Percentiles rank a stretch among this genome's conserved stretches.
phyloP scores from a whole-genome alignment of 2,888 invertebrate species.

The Pterobdella sp. region DNA sequence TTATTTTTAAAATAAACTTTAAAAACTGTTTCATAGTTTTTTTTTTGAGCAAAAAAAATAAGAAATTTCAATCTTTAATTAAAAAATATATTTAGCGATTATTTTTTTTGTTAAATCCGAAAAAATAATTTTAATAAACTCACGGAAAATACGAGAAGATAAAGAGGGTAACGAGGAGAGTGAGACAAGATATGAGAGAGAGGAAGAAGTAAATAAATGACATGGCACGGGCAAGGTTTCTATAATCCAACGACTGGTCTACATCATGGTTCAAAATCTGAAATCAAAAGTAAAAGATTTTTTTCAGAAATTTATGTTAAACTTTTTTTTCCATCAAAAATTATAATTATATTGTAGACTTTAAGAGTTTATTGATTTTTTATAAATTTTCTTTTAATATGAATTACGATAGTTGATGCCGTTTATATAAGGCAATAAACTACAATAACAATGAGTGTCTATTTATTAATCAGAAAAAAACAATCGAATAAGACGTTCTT shows the following conservation, averaged over 20 bases:
- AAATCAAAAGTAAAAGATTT: neutral
- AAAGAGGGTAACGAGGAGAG: conserved; percentile 49
- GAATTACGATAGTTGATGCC: no score
- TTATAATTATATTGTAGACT: neutral
- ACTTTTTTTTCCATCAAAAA: neutral
- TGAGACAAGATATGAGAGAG: conserved; percentile 49
- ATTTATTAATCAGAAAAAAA: no score
- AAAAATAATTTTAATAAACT: neutral
- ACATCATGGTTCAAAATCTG: neutral
- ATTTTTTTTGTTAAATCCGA: no score
- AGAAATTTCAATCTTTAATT: no score
- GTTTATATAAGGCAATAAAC: no score
- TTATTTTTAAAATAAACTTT: no score
- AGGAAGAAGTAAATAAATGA: conserved; percentile 48
- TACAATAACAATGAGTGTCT: no score
- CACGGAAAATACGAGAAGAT: conserved; percentile 54
- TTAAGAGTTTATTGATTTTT: neutral
- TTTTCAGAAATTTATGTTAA: neutral
- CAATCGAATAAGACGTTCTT: no score
- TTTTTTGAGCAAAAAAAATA: no score
- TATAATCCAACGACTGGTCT: neutral
- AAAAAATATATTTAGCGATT: no score
- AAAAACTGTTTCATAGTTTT: no score
- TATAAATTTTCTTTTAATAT: no score
- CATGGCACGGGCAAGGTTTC: conserved; percentile 4